Evolutionary conservation across 2,888 invertebrate species (phyloP).

Genomic region (Philhelius pedissequus): DNA sequence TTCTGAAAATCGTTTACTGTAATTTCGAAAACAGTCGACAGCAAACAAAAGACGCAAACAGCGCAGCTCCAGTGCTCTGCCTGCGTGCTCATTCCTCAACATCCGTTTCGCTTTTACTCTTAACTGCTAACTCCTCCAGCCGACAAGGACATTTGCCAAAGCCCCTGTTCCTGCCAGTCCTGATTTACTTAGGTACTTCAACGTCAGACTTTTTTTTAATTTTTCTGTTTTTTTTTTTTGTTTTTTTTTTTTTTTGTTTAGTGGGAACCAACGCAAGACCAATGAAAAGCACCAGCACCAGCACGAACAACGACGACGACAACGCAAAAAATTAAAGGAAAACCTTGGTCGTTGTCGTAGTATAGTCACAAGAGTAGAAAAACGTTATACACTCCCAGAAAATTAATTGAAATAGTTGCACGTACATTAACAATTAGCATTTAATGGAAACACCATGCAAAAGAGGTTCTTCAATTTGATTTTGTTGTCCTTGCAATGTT

Average conservation of each 20-base stretch:
- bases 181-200: slow-evolving; percentile 53
- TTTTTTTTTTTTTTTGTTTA: background rate
- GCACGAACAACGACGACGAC: background rate
- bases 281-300: background rate
- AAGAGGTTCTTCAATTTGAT: slow-evolving; percentile 54
- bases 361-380: slow-evolving; percentile 24
- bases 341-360: slow-evolving; percentile 6
- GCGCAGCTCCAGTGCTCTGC: background rate
- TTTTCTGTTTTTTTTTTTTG: background rate
- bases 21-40: slow-evolving; percentile 60
- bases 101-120: slow-evolving; percentile 2
- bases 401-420: slow-evolving; percentile 67
- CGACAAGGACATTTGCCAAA: slow-evolving; percentile 53
- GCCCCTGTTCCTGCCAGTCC: slow-evolving; percentile 2
- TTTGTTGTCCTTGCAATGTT: slow-evolving; percentile 25
- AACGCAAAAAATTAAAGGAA: slow-evolving; percentile 15
- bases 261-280: background rate
- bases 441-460: slow-evolving; percentile 49
- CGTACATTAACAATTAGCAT: slow-evolving; percentile 49
- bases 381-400: slow-evolving; percentile 35
- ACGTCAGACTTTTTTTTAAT: slow-evolving; percentile 45
- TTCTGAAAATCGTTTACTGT: slow-evolving; percentile 49
- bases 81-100: slow-evolving; percentile 14
- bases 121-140: slow-evolving; percentile 23
- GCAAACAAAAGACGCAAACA: slow-evolving; percentile 28